phyloP scores from a whole-genome alignment of 2,888 invertebrate genomes.

The Mimachlamys varia region DNA sequence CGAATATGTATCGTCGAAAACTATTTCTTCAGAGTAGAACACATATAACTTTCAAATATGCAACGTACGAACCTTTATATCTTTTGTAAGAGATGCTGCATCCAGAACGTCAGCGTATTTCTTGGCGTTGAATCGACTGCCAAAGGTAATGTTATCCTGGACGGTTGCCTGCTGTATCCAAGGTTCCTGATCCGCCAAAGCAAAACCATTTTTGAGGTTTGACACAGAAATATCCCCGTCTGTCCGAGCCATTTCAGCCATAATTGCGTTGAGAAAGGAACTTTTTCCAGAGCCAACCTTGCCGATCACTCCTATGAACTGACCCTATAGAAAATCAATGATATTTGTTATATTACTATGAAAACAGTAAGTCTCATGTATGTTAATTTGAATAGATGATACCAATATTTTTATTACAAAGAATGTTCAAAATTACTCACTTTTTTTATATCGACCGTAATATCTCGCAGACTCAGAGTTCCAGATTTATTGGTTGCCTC shows the following conservation, averaged over 20 bases:
- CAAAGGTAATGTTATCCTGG: constrained; percentile 96
- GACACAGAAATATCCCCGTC: constrained; percentile 86
- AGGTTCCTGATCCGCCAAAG: constrained; percentile 90
- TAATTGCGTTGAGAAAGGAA: constrained; percentile 90
- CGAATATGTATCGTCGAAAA: not conserved
- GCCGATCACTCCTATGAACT: constrained; percentile 91
- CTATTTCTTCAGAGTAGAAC: no score
- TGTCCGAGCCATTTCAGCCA: constrained; percentile 91
- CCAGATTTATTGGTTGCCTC: not conserved
- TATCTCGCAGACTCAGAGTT: not conserved
- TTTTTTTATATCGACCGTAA: not conserved
- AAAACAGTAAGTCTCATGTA: no score
- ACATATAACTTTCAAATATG: no score
- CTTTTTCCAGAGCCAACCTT: constrained; percentile 96
- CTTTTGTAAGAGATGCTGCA: constrained; percentile 91
- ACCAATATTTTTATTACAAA: not conserved
- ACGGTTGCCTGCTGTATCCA: constrained; percentile 96
- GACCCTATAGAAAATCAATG: constrained; percentile 66
- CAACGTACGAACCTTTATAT: constrained; percentile 82
- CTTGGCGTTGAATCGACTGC: constrained; percentile 89
- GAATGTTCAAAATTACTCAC: not conserved
- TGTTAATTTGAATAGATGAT: not conserved
- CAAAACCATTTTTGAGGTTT: constrained; percentile 83
- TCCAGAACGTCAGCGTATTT: constrained; percentile 91
- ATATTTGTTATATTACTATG: not conserved